These are phyloP conservation scores for Caenorhabditis drosophilae DNA, from an alignment of 2,888 invertebrate species.

Conservation along the genomic window DNA sequence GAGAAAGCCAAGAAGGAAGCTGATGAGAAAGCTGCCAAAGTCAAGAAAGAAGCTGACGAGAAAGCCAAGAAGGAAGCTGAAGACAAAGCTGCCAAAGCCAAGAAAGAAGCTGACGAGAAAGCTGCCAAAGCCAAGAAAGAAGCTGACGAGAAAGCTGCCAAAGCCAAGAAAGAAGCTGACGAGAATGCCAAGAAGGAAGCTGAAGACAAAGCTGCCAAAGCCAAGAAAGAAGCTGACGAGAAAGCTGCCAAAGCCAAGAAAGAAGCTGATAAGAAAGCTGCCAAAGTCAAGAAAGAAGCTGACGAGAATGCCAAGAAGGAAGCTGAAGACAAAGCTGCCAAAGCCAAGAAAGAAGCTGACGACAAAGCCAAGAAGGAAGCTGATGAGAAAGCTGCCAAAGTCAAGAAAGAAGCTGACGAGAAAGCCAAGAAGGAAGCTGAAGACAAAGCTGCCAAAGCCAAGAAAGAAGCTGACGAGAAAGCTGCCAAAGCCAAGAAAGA, in stretches of 20 bases:
- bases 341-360: constrained; percentile 11
- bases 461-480: constrained; percentile 2
- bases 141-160: constrained; percentile 2
- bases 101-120: constrained; percentile 1
- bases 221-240: constrained; percentile 8
- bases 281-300: neutral
- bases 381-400: constrained; percentile 15
- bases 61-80: constrained; percentile 8
- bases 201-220: constrained; percentile 4
- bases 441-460: neutral
- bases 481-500: constrained; percentile 22
- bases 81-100: constrained; percentile 3
- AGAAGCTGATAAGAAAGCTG: constrained; percentile 7
- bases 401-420: constrained; percentile 16
- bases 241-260: constrained; percentile 5
- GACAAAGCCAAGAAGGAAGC: constrained; percentile 16
- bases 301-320: constrained; percentile 5
- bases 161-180: constrained; percentile 4
- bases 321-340: constrained; percentile 8
- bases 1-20: constrained; percentile 2
- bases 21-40: constrained; percentile 3
- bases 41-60: constrained; percentile 4
- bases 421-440: constrained; percentile 21
- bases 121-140: constrained; percentile 8
- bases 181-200: constrained; percentile 5